A percentile compares a stretch with the other conserved stretches of the same genome.
Evolutionary conservation across 2,797 vertebrate species (phyloP).

Genomic region (Cichlasoma orientale): DNA sequence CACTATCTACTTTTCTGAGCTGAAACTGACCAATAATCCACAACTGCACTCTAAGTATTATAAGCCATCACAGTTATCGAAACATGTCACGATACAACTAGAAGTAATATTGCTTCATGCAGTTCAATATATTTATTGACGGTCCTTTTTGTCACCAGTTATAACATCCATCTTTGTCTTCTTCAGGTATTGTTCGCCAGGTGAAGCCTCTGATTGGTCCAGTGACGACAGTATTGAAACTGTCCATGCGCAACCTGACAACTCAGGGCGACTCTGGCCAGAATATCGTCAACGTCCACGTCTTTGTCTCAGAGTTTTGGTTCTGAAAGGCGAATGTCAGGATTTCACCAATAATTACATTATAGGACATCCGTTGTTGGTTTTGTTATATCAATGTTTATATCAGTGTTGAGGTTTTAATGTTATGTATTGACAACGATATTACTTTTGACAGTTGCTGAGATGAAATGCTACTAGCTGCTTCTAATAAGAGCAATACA

Average conservation of each 20-base stretch:
- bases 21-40: no score
- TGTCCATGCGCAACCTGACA: conserved; percentile 93
- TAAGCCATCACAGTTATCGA: no score
- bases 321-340: conserved; percentile 78
- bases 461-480: conserved; percentile 54
- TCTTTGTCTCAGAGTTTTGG: conserved; percentile 96
- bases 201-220: conserved; percentile 91
- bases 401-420: conserved; percentile 39
- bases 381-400: conserved; percentile 31
- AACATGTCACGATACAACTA: no score
- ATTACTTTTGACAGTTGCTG: conserved; percentile 41
- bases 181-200: conserved; percentile 91
- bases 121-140: neutral
- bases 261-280: conserved; percentile 88
- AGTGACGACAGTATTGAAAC: conserved; percentile 84
- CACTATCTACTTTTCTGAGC: no score
- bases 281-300: conserved; percentile 91
- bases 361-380: conserved; percentile 25
- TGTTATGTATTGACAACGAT: conserved; percentile 24
- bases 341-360: conserved; percentile 8
- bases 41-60: no score
- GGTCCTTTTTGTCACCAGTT: neutral
- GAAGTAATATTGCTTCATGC: no score
- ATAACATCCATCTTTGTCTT: conserved; percentile 26
- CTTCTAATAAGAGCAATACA: conserved; percentile 56